Evolutionary conservation across 2,888 invertebrate species (phyloP).

Genomic region (Nowickia ferox): DNA sequence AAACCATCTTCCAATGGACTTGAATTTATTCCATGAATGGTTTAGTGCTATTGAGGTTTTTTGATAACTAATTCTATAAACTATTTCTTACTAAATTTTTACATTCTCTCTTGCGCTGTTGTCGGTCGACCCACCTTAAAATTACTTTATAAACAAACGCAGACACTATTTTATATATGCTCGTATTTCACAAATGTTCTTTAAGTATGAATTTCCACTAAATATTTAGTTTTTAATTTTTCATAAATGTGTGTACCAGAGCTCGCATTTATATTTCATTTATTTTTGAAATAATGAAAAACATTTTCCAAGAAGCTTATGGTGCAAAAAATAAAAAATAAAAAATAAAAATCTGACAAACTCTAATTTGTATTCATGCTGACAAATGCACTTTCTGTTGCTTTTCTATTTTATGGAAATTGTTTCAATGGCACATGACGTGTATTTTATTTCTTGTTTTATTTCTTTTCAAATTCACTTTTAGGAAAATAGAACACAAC

Average conservation of each 20-base stretch:
- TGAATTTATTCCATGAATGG: no score
- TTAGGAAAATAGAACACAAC: conserved; percentile 11
- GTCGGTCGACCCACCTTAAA: no score
- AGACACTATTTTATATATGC: no score
- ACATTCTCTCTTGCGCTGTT: no score
- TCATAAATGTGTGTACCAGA: not conserved
- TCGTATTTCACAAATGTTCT: no score
- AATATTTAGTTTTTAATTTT: not conserved
- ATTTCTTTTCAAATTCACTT: conserved; percentile 8
- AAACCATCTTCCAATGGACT: no score
- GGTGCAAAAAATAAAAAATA: not conserved
- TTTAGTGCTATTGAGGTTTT: no score
- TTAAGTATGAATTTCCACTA: no score
- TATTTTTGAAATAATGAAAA: not conserved
- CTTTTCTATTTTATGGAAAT: conserved; percentile 5
- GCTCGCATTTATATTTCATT: not conserved
- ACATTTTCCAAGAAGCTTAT: conserved; percentile 9
- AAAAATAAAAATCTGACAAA: not conserved
- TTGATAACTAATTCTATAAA: no score
- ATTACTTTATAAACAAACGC: no score
- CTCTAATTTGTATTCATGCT: conserved; percentile 41
- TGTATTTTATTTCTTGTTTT: not conserved
- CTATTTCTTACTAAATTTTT: no score
- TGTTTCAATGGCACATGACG: conserved; percentile 11
- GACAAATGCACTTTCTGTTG: conserved; percentile 46